Conservation (phyloP, 2,888 invertebrate genomes). For the Lithophane socia region DNA sequence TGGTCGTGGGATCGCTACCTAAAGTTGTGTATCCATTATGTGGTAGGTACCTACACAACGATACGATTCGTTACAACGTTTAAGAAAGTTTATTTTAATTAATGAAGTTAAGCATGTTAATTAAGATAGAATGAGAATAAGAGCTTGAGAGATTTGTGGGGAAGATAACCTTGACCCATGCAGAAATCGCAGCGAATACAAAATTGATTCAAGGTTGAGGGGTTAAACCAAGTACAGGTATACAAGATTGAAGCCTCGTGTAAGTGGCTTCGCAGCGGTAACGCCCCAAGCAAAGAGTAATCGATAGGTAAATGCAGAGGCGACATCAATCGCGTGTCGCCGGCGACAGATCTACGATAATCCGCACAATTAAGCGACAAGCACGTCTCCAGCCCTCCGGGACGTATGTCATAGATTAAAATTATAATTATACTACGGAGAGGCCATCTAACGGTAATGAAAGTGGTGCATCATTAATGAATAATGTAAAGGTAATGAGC, state of each 20-base stretch:
- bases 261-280: conserved; percentile 43
- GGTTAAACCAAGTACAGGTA: conserved; percentile 43
- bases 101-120: conserved; percentile 53
- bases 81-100: conserved; percentile 48
- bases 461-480: conserved; percentile 39
- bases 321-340: conserved; percentile 66
- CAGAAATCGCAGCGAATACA: conserved; percentile 20
- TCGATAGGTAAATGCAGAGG: conserved; percentile 69
- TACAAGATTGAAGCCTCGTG: conserved; percentile 38
- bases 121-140: conserved; percentile 37
- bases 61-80: conserved; percentile 27
- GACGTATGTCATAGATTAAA: conserved; percentile 57
- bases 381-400: conserved; percentile 74
- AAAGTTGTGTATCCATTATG: conserved; percentile 6
- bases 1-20: conserved; percentile 6
- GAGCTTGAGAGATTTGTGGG: conserved; percentile 30
- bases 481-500: conserved; percentile 40
- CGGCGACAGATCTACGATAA: conserved; percentile 75
- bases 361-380: conserved; percentile 79
- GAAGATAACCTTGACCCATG: conserved; percentile 47
- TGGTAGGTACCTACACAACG: not conserved
- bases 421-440: conserved; percentile 49
- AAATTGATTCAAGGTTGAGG: conserved; percentile 35
- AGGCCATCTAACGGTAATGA: conserved; percentile 22
- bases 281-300: conserved; percentile 53